Evolutionary conservation across 1,140 invertebrate genomes (phyloP), one percentile per base, ranked within the genome.

Genomic region (Archivesica marissinica): DNA sequence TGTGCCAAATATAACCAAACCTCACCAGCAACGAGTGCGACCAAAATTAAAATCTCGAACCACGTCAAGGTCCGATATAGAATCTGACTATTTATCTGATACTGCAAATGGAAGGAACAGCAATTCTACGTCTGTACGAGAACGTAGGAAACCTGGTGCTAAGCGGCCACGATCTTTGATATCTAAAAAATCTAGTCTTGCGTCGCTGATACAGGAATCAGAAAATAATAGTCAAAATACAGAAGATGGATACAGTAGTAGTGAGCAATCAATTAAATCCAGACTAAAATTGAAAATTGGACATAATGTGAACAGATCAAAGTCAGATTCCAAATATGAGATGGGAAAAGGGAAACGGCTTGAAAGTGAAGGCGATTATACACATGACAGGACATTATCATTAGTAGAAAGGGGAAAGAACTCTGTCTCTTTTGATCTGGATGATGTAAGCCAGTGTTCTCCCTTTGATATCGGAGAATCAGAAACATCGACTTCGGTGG

Each of bases 381-480:
- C 25, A 30, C 2, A 72, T 3, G 2, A 20, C 25, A 47, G 68
- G 25, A 41, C 15, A 47, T 33, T 44, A 50, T 20, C 20, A 7
- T 35, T 56, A 59, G 33, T 50, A 2, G 68, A 59, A 0, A 83
- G 75, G 68, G 80, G 80, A 75, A 74, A 59, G 47, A 83, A 83
- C 54, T 72, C 80, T 47, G 80, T 83, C 28, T 44, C 23, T 23
- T 83, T 83, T 75, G 80, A 83, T 56, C 25, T 83, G 23, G 70
- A 83, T 15, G 80, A 83, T 75, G 39, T 4, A 41, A 83, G 80
- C 35, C 54, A 72, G 38, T 83, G 80, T 41, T 56, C 47, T 64
- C 64, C 80, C 50, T 72, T 56, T 47, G 80, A 83, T 83, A 72
- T 83, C 28, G 80, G 80, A 39, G 80, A 83, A 28, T 83, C 80